A percentile compares a stretch with the other conserved stretches of the same genome.
Evolutionary conservation across 2,113 vertebrate species (phyloP).

Genomic region (Aptenodytes patagonicus): DNA sequence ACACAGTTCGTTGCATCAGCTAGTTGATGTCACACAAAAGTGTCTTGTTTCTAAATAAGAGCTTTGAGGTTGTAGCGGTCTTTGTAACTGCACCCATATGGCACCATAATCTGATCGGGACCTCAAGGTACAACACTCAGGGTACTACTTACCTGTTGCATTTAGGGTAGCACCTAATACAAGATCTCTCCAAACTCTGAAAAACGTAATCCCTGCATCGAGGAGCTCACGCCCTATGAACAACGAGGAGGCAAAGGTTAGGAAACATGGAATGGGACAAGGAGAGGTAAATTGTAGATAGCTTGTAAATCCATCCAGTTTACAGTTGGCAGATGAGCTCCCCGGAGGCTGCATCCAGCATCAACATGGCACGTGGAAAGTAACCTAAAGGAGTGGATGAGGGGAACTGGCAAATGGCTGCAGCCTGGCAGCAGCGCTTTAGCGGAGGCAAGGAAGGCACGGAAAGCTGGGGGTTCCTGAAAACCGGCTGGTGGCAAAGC

Average conservation of each 20-base stretch:
- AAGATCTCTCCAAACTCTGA: not conserved
- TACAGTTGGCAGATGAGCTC: not conserved
- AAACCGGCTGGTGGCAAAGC: not conserved
- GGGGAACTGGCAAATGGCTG: not conserved
- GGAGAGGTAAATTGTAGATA: not conserved
- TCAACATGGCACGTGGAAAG: fast-evolving
- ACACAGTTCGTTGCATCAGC: not conserved
- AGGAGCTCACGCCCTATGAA: not conserved
- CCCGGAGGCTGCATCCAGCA: not conserved
- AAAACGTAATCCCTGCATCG: no score
- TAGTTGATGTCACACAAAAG: not conserved
- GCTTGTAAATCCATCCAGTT: not conserved
- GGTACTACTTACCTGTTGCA: not conserved
- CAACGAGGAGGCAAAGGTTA: not conserved
- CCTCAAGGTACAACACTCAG: not conserved
- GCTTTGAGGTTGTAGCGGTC: not conserved
- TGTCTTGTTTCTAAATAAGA: not conserved
- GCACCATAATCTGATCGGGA: fast-evolving
- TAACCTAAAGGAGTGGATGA: fast-evolving
- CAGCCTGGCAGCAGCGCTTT: not conserved
- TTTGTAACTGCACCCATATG: not conserved
- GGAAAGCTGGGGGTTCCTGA: not conserved
- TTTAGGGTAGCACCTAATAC: not conserved
- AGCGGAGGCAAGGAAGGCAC: not conserved
- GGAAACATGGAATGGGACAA: not conserved